These are phyloP conservation scores for Chloromyia formosa DNA, from an alignment of 2,888 invertebrate genomes.

Conservation along the genomic window DNA sequence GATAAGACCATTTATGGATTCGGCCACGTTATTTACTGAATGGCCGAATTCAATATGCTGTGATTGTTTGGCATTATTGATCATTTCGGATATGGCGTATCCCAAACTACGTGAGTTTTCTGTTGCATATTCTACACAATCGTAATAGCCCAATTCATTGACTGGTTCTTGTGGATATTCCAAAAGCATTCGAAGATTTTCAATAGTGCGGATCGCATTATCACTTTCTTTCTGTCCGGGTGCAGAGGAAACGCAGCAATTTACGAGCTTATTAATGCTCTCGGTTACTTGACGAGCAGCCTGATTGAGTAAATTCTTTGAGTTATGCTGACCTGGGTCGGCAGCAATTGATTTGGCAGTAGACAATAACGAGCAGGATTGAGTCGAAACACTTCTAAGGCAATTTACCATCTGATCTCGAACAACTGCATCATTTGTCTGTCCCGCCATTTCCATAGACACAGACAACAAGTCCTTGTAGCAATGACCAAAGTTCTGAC, in stretches of 20 bases:
- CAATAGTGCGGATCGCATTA: constrained; percentile 91
- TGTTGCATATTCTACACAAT: constrained; percentile 90
- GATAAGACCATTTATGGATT: constrained; percentile 88
- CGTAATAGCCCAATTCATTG: constrained; percentile 89
- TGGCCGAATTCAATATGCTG: constrained; percentile 87
- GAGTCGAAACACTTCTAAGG: constrained; percentile 86
- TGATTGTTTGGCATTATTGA: constrained; percentile 87
- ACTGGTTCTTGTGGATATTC: constrained; percentile 89
- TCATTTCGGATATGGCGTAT: constrained; percentile 95
- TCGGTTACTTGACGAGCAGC: constrained; percentile 92
- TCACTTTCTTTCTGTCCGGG: constrained; percentile 98
- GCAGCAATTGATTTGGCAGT: constrained; percentile 91
- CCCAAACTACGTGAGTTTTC: constrained; percentile 86
- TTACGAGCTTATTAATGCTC: constrained; percentile 87
- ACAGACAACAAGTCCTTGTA: constrained; percentile 81
- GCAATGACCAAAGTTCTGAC: constrained; percentile 80
- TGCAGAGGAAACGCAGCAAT: constrained; percentile 78
- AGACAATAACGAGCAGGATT: constrained; percentile 84
- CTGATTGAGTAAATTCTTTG: constrained; percentile 86
- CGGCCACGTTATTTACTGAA: constrained; percentile 83
- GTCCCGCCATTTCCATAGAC: constrained; percentile 86
- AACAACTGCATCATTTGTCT: constrained; percentile 78
- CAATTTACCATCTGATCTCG: constrained; percentile 86
- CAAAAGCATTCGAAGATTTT: constrained; percentile 82
- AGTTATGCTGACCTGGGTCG: constrained; percentile 89